Evolutionary conservation across 1,140 invertebrate species (phyloP), one percentile per base, ranked within the genome.

Genomic region (Lordiphosa mommai): DNA sequence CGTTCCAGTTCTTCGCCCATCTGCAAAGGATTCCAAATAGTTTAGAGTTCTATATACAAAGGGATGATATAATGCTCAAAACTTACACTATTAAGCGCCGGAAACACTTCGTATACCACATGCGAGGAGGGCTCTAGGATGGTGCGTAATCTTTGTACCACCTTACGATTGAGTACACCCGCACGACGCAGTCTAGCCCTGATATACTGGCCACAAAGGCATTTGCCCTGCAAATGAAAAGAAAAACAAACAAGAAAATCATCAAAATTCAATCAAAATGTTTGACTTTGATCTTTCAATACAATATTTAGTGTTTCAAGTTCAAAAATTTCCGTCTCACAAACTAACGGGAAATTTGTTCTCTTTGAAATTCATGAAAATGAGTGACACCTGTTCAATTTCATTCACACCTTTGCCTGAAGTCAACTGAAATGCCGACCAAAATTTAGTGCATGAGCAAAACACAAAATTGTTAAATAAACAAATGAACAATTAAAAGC

Each of bases 1-100:
- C 93, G 90, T 74, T 95, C 94, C 36, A 94, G 82, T 65, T 89
- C 88, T 61, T 89, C 86, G 12, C 87, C 86, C 84, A 88, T 88
- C 88, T 89, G 23, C 3, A 44, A 14, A 57, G 6, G 6, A 1
- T 7, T 1, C 14, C 9, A 3, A 32, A 16, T 5, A 27, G 6
- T 7, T 27, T 27, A 27, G 23, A 27, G 23, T 27, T n/a, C n/a
- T n/a, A n/a, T n/a, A n/a, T n/a, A 6, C 23, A 7, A 7, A 1
- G 6, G 23, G 6, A 16, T 29, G 1, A 10, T 14, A 5, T 1
- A 0, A 1, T 5, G 4, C 5, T 10, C 2, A 12, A 23, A 59
- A 82, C 82, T 73, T 47, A 89, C 88, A 41, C 71, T 84, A 41
- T 89, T 89, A 12, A 89, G 68, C 2, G 88, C 86, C 16, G 88